These are phyloP conservation scores for Steinernema khuongi DNA, from an alignment of 1,140 invertebrate species.

Conservation along the genomic window DNA sequence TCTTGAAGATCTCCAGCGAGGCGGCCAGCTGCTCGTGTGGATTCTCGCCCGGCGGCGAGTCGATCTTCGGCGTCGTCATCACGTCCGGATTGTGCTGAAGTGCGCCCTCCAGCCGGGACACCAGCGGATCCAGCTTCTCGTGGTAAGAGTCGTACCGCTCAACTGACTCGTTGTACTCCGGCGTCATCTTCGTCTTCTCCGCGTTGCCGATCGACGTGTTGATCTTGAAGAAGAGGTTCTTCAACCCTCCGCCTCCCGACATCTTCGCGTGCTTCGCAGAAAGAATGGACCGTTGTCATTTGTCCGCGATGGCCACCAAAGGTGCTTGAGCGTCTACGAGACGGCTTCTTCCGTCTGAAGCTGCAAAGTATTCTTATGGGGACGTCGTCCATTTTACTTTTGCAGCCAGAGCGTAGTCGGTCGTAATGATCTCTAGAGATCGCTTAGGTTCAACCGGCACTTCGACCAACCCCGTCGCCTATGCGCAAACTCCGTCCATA, in stretches of 20 bases:
- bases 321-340: too few relatives aligned
- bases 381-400: too few relatives aligned
- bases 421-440: too few relatives aligned
- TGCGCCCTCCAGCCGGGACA: not conserved
- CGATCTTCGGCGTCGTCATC: not conserved
- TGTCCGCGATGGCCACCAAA: too few relatives aligned
- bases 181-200: slow-evolving; percentile 24
- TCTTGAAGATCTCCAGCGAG: slow-evolving; percentile 21
- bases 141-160: slow-evolving; percentile 15
- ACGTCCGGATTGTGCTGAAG: not conserved
- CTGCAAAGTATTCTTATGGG: too few relatives aligned
- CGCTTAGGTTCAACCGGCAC: too few relatives aligned
- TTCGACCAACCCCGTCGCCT: too few relatives aligned
- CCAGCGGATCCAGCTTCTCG: not conserved
- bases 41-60: slow-evolving; percentile 10
- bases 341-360: too few relatives aligned
- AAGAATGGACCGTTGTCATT: not conserved
- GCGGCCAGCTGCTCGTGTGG: not conserved
- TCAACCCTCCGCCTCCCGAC: not conserved
- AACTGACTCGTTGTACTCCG: slow-evolving; percentile 16
- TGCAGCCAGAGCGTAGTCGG: too few relatives aligned
- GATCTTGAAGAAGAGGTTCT: not conserved
- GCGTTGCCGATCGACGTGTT: not conserved
- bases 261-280: not conserved
- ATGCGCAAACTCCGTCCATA: too few relatives aligned